Conservation (phyloP, 1,140 invertebrate species). For the Leguminivora glycinivorella region DNA sequence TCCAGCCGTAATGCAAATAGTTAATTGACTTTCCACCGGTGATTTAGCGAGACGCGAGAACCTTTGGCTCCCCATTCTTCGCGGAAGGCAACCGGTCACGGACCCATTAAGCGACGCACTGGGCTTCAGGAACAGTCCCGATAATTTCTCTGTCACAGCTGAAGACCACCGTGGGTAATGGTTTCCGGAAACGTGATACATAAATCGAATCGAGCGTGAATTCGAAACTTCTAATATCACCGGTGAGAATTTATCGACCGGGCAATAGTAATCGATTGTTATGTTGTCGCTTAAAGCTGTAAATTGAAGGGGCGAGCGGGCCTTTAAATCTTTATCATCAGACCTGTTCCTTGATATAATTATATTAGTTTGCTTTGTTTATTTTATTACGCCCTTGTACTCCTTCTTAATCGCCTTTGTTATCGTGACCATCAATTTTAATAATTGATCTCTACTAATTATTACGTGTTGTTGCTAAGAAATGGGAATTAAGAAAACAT, state of each 20-base stretch:
- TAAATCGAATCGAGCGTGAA: constrained; percentile 50
- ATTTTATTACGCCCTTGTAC: not conserved
- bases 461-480: not conserved
- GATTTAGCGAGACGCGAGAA: constrained; percentile 20
- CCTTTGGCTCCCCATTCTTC: constrained; percentile 38
- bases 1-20: constrained; percentile 7
- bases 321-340: constrained; percentile 23
- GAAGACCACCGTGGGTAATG: constrained; percentile 42
- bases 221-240: constrained; percentile 42
- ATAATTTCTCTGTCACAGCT: constrained; percentile 46
- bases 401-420: not conserved
- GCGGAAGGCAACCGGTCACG: constrained; percentile 47
- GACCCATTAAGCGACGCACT: constrained; percentile 37
- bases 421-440: not conserved
- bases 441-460: not conserved
- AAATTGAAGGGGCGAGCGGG: constrained; percentile 36
- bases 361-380: not conserved
- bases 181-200: constrained; percentile 50
- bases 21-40: constrained; percentile 18
- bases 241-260: constrained; percentile 43
- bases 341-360: not conserved
- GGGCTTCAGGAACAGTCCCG: constrained; percentile 42
- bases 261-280: constrained; percentile 46
- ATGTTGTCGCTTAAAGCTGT: constrained; percentile 45
- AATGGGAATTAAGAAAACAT: not conserved